Base-by-base conservation (phyloP, 2,888 invertebrate species). In the Pachymerium ferrugineum region DNA sequence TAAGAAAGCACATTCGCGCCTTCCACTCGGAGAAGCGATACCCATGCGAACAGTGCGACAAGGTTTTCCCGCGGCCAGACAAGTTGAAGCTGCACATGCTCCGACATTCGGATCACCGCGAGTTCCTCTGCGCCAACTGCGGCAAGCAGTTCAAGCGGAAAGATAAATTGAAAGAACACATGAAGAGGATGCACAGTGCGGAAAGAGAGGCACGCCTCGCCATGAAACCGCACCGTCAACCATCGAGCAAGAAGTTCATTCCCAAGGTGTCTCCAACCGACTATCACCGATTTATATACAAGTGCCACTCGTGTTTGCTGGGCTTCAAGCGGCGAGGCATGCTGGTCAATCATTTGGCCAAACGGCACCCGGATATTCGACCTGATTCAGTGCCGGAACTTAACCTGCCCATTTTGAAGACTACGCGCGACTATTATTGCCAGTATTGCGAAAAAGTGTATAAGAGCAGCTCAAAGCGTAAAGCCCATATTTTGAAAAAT, bases 261-360 rank as follows among this genome's bases (percentile, higher is more conserved):
- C 87, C 87, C 31, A 88, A 87, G 82, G 80, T 82, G 1, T 80
- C 82, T 16, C 87, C 88, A 0, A 87, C 86, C 12, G 89, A 90
- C 82, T 90, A 89, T 80, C 87, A 89, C 79, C 85, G 88, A 70
- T 91, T 89, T 80, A 86, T 89, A 75, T 91, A 89, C 82, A 91
- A 90, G 81, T 92, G 92, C 80, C 88, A 89, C 78, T 85, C 86
- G 70, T 92, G 92, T 82, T 82, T 89, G 79, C 84, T 90, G 30
- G 90, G 90, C 76, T 90, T 92, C 80, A 90, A 94, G 84, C 85
- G 93, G 73, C 87, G 93, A 76, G 94, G 93, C 1, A 91, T 92
- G 90, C 83, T 91, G 62, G 91, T 91, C 2, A 94, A 94, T 83
- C 94, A 94, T 82, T 83, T 93, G 78, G 92, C 90, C 76, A 92